These are phyloP conservation scores for Onychomys arenicola DNA, from an alignment of 2,797 vertebrate species.

Conservation along the genomic window DNA sequence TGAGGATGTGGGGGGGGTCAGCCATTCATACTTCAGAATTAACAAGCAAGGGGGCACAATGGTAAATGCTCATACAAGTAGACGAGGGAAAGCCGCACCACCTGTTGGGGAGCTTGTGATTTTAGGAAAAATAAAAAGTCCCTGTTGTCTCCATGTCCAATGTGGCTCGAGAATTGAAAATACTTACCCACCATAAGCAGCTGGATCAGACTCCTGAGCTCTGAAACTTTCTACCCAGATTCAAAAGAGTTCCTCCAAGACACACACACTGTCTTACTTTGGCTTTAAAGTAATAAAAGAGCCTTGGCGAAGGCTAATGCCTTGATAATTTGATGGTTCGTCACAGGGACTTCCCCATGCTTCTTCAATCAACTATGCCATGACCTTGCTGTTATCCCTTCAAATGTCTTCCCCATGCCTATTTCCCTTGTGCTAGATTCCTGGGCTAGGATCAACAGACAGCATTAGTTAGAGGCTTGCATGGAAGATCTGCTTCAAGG, in stretches of 20 bases:
- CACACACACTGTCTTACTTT: accelerated
- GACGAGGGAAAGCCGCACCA: background rate
- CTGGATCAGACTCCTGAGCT: accelerated
- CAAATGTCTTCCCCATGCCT: background rate
- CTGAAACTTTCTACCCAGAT: background rate
- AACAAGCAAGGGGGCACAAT: background rate
- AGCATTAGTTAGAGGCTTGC: accelerated
- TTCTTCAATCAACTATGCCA: background rate
- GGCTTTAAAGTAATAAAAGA: accelerated
- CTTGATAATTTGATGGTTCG: background rate
- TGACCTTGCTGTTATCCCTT: background rate
- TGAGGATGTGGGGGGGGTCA: background rate
- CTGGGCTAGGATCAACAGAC: too few relatives aligned
- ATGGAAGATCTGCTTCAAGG: background rate
- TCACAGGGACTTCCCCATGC: background rate
- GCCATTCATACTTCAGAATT: background rate
- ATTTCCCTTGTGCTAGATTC: accelerated
- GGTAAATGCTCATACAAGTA: background rate
- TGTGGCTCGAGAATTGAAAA: accelerated
- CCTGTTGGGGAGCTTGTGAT: background rate
- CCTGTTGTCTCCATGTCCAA: background rate
- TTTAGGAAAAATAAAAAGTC: background rate
- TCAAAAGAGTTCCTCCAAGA: accelerated
- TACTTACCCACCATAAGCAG: accelerated
- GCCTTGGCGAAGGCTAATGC: accelerated